Evolutionary conservation across 2,113 vertebrate genomes (phyloP).

Genomic region (Melanotaenia duboulayi): DNA sequence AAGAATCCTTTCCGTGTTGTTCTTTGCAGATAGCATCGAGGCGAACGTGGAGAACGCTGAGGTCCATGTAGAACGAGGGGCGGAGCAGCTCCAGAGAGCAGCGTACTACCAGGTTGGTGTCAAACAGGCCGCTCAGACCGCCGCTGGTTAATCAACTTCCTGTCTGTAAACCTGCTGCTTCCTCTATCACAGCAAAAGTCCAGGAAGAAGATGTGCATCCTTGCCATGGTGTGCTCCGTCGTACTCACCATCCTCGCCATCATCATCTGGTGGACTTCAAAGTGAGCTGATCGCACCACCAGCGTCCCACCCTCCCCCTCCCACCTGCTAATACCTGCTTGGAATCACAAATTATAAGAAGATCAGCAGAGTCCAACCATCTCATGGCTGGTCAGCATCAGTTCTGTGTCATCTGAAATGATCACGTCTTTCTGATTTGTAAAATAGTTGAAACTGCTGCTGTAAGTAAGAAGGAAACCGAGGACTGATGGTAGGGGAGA

Average conservation of each 20-base stretch:
- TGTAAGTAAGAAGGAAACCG: constrained; percentile 63
- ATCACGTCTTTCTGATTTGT: constrained; percentile 39
- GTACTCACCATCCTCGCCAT: constrained; percentile 81
- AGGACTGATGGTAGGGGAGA: background rate
- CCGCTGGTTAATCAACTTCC: background rate
- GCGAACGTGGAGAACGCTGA: constrained; percentile 97
- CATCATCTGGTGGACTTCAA: constrained; percentile 79
- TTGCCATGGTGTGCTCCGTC: constrained; percentile 86
- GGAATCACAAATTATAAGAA: constrained; percentile 15
- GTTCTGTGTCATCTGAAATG: constrained; percentile 31
- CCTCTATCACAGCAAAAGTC: constrained; percentile 89
- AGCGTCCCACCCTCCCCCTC: constrained; percentile 23
- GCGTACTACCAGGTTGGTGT: constrained; percentile 90
- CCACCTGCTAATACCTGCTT: constrained; percentile 41
- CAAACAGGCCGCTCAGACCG: rapidly evolving
- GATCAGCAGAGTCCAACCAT: background rate
- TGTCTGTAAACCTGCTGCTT: background rate
- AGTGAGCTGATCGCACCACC: constrained; percentile 70
- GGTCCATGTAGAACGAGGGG: constrained; percentile 92
- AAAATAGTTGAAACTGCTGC: constrained; percentile 73
- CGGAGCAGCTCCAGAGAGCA: constrained; percentile 93
- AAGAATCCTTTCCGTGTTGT: no score
- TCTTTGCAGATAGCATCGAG: constrained; percentile 92
- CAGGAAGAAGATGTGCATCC: constrained; percentile 97
- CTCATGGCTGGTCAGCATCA: background rate